Base-by-base conservation (phyloP, 2,113 vertebrate species). In the Thalassarche chlororhynchos region DNA sequence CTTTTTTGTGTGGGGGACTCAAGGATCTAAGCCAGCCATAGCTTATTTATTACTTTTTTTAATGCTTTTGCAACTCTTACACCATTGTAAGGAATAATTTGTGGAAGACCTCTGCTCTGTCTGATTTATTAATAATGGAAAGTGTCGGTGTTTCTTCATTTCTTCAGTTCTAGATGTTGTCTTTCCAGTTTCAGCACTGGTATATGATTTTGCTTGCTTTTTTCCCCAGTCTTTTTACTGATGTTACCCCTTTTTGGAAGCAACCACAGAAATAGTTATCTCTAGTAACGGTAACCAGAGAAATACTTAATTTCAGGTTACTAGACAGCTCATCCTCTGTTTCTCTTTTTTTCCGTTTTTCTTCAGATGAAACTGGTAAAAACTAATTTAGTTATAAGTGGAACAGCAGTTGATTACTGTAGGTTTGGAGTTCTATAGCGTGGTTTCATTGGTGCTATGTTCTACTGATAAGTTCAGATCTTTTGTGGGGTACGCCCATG, bases 371-470 rank as follows among this genome's bases (percentile, higher is more conserved):
- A 87, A 54, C 28, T 85, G 46, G 14, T 61, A 72, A 61, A 69
- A 87, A 17, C 19, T 28, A 46, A n/a, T 65, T 44, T 47, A 71
- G 40, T 64, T 84, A 0, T 36, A 61, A 82, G 38, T 76, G 40
- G 24, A 79, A 34, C 34, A 44, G 25, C 25, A n/a, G 14, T 47
- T 86, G 18, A 19, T 84, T 66, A 21, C 17, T 76, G 10, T 71
- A n/a, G 28, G 32, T 79, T 83, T 94, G 65, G 49, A 40, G 16
- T 64, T 94, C 29, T 81, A 0, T 17, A 29, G 31, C 0, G 0
- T 68, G 31, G 23, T 40, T 86, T 90, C 42, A 34, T 38, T 66
- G 68, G 54, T 90, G 72, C 36, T 57, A 0, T 66, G 40, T 79
- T 94, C 90, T 89, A 75, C 77, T 77, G 32, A 52, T 58, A 54